Conservation (phyloP, 2,888 invertebrate species). For the Diaphora mendica region DNA sequence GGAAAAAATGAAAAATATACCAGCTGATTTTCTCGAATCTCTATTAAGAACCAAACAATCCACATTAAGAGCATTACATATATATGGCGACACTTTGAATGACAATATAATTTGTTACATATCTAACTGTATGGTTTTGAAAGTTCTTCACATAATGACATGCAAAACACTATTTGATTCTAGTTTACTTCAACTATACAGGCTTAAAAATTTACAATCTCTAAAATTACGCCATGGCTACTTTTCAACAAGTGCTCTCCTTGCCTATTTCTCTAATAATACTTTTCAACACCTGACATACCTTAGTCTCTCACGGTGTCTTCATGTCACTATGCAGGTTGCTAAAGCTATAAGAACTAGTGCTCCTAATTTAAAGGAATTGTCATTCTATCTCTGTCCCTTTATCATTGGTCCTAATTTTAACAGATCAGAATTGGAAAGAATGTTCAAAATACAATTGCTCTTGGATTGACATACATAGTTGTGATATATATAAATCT, state of each 20-base stretch:
- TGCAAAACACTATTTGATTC: conserved; percentile 85
- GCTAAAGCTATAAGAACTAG: conserved; percentile 80
- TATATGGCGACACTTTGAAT: conserved; percentile 83
- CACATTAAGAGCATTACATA: conserved; percentile 76
- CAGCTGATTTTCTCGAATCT: conserved; percentile 81
- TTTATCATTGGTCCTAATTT: conserved; percentile 81
- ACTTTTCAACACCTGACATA: conserved; percentile 80
- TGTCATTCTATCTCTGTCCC: conserved; percentile 83
- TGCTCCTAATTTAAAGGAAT: conserved; percentile 81
- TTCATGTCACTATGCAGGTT: conserved; percentile 82
- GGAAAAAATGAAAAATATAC: conserved; percentile 86
- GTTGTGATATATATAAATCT: conserved; percentile 41
- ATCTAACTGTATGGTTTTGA: conserved; percentile 76
- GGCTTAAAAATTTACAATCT: conserved; percentile 79
- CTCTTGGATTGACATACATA: conserved; percentile 73
- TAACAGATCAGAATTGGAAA: conserved; percentile 79
- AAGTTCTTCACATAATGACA: conserved; percentile 83
- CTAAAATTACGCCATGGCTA: conserved; percentile 84
- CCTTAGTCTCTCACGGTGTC: conserved; percentile 80
- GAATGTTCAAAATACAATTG: conserved; percentile 82
- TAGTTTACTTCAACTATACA: conserved; percentile 79
- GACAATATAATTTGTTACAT: conserved; percentile 81
- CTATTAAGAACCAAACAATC: conserved; percentile 76
- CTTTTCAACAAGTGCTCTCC: conserved; percentile 81
- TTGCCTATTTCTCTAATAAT: conserved; percentile 82